Evolutionary conservation across 92 coral and sea anemone genomes (phyloP).

Genomic region (Desmophyllum pertusum): DNA sequence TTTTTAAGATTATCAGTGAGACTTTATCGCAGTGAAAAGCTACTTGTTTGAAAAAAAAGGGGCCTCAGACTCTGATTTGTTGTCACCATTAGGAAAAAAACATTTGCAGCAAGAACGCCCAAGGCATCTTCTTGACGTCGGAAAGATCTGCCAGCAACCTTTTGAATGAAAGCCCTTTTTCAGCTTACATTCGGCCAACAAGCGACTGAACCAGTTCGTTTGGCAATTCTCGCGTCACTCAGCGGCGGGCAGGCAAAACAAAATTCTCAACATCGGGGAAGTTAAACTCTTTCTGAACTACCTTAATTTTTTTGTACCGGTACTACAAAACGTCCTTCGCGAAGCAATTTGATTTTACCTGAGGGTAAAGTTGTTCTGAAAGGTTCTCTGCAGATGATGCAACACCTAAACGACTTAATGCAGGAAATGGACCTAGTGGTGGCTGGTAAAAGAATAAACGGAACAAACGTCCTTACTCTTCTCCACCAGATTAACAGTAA

Average conservation of each 20-base stretch:
- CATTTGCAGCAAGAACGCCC: constrained; percentile 1
- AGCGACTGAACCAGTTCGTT: constrained; percentile 13
- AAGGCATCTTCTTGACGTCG: constrained; percentile 4
- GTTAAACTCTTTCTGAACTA: constrained; percentile 9
- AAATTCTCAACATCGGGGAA: constrained; percentile 26
- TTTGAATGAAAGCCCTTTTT: constrained; percentile 11
- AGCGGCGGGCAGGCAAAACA: constrained; percentile 60
- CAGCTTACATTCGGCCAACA: constrained; percentile 22
- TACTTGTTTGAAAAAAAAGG: no score
- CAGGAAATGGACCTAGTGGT: background rate
- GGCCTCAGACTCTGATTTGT: no score
- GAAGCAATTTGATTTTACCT: background rate
- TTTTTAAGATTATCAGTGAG: no score
- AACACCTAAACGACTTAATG: background rate
- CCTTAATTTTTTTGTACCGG: constrained; percentile 1
- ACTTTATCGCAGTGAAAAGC: no score
- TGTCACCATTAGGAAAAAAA: background rate
- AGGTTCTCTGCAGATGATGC: background rate
- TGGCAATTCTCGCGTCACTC: constrained; percentile 48
- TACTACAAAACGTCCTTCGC: background rate
- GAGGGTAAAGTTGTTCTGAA: background rate
- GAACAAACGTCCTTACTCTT: background rate
- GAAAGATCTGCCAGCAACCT: constrained; percentile 1
- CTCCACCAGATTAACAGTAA: background rate
- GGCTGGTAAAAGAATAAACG: background rate